phyloP scores from a whole-genome alignment of 2,113 vertebrate genomes.

The Colinus virginianus region DNA sequence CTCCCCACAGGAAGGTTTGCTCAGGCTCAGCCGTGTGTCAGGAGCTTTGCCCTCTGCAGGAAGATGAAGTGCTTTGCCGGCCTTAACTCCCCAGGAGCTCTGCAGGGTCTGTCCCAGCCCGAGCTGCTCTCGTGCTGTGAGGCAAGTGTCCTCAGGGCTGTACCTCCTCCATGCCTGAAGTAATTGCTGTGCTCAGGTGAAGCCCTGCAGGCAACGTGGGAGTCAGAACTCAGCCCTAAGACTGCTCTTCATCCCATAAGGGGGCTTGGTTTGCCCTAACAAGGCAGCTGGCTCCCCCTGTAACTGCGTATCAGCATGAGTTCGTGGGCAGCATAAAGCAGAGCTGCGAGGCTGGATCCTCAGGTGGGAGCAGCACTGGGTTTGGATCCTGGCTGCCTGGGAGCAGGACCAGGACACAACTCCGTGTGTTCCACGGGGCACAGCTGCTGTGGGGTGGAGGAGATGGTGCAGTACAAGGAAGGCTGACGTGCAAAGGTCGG shows the following conservation, averaged over 20 bases:
- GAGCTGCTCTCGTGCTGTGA: background rate
- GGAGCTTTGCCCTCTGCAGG: background rate
- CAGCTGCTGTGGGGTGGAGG: background rate
- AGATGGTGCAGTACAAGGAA: background rate
- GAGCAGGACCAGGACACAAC: background rate
- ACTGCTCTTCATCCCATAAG: background rate
- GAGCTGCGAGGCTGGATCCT: background rate
- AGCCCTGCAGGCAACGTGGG: accelerated
- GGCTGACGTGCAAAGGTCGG: background rate
- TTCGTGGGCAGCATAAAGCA: background rate
- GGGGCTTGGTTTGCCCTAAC: background rate
- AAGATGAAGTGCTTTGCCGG: background rate
- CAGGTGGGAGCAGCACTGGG: background rate
- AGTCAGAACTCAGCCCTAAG: background rate
- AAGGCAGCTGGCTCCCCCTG: background rate
- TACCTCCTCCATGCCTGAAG: background rate
- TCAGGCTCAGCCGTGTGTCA: background rate
- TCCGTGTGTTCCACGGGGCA: background rate
- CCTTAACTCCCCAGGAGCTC: background rate
- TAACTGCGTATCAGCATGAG: background rate
- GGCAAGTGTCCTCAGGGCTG: accelerated
- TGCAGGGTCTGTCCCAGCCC: accelerated
- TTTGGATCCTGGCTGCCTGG: background rate
- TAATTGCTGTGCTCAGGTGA: background rate
- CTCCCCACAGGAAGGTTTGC: background rate